These are phyloP conservation scores for Phaethornis superciliosus DNA, from an alignment of 2,113 vertebrate genomes.

Conservation along the genomic window DNA sequence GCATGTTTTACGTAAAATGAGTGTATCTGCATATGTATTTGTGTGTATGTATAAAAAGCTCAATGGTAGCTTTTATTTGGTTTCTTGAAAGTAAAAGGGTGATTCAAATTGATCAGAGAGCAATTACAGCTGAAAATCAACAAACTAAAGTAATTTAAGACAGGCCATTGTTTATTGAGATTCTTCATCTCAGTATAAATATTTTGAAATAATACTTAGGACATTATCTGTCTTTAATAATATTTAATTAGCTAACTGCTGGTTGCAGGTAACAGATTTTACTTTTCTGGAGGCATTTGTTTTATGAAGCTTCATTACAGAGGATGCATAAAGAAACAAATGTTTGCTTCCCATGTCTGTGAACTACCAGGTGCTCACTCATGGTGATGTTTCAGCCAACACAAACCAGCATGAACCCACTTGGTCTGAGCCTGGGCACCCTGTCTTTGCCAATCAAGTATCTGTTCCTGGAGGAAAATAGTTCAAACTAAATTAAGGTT, in stretches of 20 bases:
- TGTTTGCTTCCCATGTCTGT: not conserved
- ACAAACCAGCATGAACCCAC: accelerated
- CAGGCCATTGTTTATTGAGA: not conserved
- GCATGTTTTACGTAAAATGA: not conserved
- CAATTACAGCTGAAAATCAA: not conserved
- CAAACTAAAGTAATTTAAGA: not conserved
- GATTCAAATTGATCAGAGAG: not conserved
- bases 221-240: not conserved
- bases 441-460: not conserved
- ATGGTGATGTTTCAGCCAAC: not conserved
- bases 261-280: not conserved
- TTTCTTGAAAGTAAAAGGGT: not conserved
- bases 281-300: not conserved
- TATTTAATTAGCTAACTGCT: not conserved
- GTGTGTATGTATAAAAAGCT: not conserved
- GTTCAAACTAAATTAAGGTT: not conserved
- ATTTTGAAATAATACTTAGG: not conserved
- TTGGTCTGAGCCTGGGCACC: not conserved
- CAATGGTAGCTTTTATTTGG: not conserved
- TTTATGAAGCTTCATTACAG: not conserved
- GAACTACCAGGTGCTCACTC: not conserved
- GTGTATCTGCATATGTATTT: not conserved
- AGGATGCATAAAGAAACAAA: not conserved
- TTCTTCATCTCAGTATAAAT: not conserved
- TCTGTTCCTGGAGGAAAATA: not conserved